Evolutionary conservation across 2,113 vertebrate species (phyloP), one percentile per base, ranked within the genome.

Genomic region (Chloropsis cyanopogon): DNA sequence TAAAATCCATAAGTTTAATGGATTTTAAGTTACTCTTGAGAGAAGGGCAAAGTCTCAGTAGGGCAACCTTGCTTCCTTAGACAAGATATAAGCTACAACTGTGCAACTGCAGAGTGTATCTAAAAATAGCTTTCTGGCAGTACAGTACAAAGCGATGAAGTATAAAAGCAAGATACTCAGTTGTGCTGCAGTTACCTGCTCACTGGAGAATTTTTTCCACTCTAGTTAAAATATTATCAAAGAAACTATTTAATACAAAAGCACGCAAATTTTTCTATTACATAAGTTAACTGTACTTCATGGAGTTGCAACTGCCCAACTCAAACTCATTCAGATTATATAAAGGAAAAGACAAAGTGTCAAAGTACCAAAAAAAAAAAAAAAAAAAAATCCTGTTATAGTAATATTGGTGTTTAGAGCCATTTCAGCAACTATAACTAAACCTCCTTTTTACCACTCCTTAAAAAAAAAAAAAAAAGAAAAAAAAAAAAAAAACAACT

Each of bases 111-210:
- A 76, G 78, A 92, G 23, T 42, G 66, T 37, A 46, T 89, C 86
- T 95, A 97, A 94, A 96, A 97, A 97, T 96, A 97, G 90, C 28
- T 87, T 86, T 84, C 93, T 95, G 52, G 28, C 49, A 82, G 69
- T 69, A 72, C 77, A 89, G 54, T 77, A 41, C 86, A 73, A 95
- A 95, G 92, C 63, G 92, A 64, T 82, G 88, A 95, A 89, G 64
- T 92, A 92, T 65, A 78, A 96, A 92, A 78, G 56, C 71, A 93
- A 93, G 77, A 77, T 80, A 79, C 13, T 87, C 71, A n/a, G 71
- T 81, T 59, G 42, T 35, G 33, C 57, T 75, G 66, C 88, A 85
- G 57, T 66, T 88, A 70, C 81, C 20, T 68, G 54, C 82, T 92
- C 73, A 63, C 70, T 82, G 56, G 77, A 81, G 61, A 82, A 73